A percentile compares a stretch with the other conserved stretches of the same genome.
These are phyloP conservation scores for Henicopernis longicauda DNA, from an alignment of 2,113 vertebrate species.

Conservation along the genomic window DNA sequence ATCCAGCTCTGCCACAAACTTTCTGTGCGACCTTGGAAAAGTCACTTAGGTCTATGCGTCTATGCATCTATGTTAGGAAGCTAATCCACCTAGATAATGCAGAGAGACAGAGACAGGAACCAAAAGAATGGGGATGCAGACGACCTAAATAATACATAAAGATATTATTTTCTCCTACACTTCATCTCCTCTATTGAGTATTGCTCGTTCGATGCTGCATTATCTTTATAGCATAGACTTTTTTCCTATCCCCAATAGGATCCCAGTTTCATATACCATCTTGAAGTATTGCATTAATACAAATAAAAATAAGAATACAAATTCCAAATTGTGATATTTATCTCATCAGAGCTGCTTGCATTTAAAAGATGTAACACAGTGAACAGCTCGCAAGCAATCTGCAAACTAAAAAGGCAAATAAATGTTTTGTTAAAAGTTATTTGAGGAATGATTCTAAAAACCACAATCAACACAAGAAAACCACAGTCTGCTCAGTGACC, in stretches of 20 bases:
- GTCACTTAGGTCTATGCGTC: neutral
- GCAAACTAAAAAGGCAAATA: constrained; percentile 34
- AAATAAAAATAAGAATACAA: neutral
- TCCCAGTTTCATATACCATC: neutral
- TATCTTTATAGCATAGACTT: constrained; percentile 4
- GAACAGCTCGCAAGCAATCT: constrained; percentile 19
- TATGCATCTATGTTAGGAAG: neutral
- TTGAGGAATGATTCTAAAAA: constrained; percentile 27
- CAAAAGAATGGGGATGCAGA: constrained; percentile 33
- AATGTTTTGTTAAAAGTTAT: constrained; percentile 40
- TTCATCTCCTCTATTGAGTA: constrained; percentile 34
- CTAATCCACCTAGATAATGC: constrained; percentile 27
- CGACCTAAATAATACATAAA: constrained; percentile 62
- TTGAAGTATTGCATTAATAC: neutral
- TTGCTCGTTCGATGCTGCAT: constrained; percentile 16
- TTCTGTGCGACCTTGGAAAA: neutral
- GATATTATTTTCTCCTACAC: neutral
- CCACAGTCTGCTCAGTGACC: constrained; percentile 30
- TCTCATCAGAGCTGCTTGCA: constrained; percentile 41
- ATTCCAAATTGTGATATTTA: constrained; percentile 39
- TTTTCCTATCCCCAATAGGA: neutral
- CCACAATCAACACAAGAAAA: constrained; percentile 29
- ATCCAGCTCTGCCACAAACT: neutral
- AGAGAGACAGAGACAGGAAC: constrained; percentile 44
- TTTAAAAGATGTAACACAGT: neutral